These are phyloP conservation scores for Onychostoma macrolepis DNA, from an alignment of 2,113 vertebrate genomes.

Conservation along the genomic window DNA sequence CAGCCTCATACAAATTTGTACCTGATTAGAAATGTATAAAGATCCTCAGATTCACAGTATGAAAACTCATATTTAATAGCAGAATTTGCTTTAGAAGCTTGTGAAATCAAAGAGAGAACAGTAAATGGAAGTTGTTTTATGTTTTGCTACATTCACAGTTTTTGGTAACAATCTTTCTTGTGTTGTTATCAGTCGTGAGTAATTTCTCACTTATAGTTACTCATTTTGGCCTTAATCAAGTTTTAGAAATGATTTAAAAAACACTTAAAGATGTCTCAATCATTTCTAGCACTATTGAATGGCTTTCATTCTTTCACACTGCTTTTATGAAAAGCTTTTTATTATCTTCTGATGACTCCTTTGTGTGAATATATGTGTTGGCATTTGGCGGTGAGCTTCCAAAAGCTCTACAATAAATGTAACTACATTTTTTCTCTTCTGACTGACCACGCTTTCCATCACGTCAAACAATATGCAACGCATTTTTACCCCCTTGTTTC, in stretches of 20 bases:
- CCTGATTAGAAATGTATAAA: conserved; percentile 20
- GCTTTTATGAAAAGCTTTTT: conserved; percentile 3
- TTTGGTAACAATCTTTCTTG: background rate
- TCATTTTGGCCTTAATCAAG: background rate
- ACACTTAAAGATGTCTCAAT: background rate
- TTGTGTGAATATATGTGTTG: background rate
- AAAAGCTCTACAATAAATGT: background rate
- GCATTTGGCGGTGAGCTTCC: background rate
- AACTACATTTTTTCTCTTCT: background rate
- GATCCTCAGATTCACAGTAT: background rate
- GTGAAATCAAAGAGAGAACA: background rate
- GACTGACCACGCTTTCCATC: background rate
- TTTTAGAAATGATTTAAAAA: background rate
- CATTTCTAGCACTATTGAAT: background rate
- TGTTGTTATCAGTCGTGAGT: background rate
- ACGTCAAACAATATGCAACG: background rate
- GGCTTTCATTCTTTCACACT: background rate
- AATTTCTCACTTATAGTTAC: background rate
- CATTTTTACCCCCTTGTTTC: background rate
- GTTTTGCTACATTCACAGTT: background rate
- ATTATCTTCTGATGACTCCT: background rate
- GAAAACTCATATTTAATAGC: background rate
- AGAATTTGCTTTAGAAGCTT: background rate
- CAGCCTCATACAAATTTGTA: background rate
- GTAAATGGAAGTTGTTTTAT: background rate